These are phyloP conservation scores for Astropecten irregularis DNA, from an alignment of 53 echinoderm and acorn worm genomes.

Conservation along the genomic window DNA sequence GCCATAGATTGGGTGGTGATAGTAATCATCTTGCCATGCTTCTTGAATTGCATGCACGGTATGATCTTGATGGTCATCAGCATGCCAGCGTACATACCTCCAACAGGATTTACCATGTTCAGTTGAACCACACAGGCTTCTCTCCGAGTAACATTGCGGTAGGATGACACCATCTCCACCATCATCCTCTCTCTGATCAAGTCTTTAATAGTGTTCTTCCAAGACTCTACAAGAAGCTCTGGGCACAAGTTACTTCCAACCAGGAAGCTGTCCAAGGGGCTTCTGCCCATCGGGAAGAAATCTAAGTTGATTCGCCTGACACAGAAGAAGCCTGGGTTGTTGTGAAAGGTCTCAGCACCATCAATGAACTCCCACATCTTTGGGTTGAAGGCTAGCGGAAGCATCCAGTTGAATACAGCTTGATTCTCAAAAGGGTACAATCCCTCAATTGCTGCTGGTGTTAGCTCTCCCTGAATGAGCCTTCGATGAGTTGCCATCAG, in stretches of 20 bases:
- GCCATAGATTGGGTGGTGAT: constrained; percentile 19
- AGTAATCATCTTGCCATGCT: constrained; percentile 13
- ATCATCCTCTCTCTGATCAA: background rate
- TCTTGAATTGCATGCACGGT: constrained; percentile 45
- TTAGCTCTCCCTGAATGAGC: constrained; percentile 21
- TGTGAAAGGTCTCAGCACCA: constrained; percentile 25
- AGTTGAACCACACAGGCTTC: constrained; percentile 20
- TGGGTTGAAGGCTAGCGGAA: constrained; percentile 56
- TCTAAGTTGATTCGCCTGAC: constrained; percentile 59
- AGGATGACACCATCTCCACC: constrained; percentile 16
- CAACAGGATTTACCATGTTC: constrained; percentile 36
- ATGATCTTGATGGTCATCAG: constrained; percentile 25
- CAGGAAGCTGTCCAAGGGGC: constrained; percentile 65
- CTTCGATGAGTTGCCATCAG: constrained; percentile 1
- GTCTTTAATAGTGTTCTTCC: constrained; percentile 33
- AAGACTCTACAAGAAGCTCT: constrained; percentile 44
- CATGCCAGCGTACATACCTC: too few species aligned
- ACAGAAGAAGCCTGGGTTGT: constrained; percentile 55
- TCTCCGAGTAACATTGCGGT: constrained; percentile 9
- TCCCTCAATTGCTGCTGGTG: constrained; percentile 17
- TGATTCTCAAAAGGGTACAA: background rate
- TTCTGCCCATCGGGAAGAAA: constrained; percentile 48
- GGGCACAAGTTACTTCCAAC: constrained; percentile 64
- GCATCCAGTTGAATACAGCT: constrained; percentile 7
- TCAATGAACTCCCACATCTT: constrained; percentile 59